These are phyloP conservation scores for Chorisops tibialis DNA, from an alignment of 2,888 invertebrate species.

Conservation along the genomic window DNA sequence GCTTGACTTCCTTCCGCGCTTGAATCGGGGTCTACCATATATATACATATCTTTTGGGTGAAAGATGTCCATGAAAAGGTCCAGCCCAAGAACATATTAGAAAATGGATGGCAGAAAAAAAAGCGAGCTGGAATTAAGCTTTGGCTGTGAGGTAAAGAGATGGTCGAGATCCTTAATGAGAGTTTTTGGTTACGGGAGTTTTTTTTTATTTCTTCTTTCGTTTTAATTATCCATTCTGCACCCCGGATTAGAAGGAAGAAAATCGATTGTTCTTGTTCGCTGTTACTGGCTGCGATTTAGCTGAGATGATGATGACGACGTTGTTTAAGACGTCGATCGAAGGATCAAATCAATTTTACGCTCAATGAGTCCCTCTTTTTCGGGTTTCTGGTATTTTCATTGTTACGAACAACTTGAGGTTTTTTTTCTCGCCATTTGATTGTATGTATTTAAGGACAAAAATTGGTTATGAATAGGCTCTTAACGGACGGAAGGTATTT, in stretches of 20 bases:
- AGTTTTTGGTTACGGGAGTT: too few relatives aligned
- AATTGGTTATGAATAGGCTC: too few relatives aligned
- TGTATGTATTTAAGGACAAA: too few relatives aligned
- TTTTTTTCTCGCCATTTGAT: background rate
- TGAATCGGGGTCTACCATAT: background rate
- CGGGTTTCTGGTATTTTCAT: background rate
- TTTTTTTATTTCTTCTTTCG: too few relatives aligned
- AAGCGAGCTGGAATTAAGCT: too few relatives aligned
- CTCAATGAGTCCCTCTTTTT: constrained; percentile 14
- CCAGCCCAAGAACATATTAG: background rate
- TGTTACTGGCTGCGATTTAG: background rate
- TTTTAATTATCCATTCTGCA: too few relatives aligned
- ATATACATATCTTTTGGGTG: background rate
- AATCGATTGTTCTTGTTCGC: background rate
- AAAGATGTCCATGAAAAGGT: background rate
- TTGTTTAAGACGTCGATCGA: background rate
- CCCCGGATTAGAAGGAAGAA: background rate
- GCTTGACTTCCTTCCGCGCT: background rate
- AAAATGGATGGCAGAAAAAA: background rate
- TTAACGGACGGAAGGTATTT: too few relatives aligned
- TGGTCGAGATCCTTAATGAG: too few relatives aligned
- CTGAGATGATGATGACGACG: too few relatives aligned
- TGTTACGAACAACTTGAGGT: background rate
- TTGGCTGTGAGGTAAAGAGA: too few relatives aligned
- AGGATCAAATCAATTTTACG: constrained; percentile 19